Evolutionary conservation across 2,113 vertebrate species (phyloP), one percentile per base, ranked within the genome.

Genomic region (Vulpes vulpes): DNA sequence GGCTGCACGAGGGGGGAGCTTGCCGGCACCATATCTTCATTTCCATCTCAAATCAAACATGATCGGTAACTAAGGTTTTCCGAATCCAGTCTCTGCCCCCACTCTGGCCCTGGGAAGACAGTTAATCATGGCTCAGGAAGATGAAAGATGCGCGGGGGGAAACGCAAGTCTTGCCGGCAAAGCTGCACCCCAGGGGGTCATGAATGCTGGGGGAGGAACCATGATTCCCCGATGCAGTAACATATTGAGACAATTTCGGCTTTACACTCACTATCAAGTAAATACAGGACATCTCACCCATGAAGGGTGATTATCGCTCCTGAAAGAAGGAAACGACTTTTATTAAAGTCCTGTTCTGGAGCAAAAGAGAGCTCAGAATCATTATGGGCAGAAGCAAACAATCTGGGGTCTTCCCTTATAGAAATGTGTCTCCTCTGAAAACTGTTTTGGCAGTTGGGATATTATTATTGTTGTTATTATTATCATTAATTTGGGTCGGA

Each of bases 251-350:
- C 98, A 98, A 98, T 99, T 98, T 98, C 93, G 95, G 98, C 98
- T 98, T 98, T 98, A 84, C 98, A 95, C 98, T 98, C 97, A 82
- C 98, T 97, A 97, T 98, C 98, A 96, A 98, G 98, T 98, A 98
- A 98, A 99, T 98, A 98, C 92, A 97, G 98, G 98, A 97, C 98
- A 98, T 97, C 98, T 99, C 98, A 99, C 98, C 98, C 98, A 98
- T 98, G 98, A 99, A 99, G 98, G 98, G 98, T 98, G 98, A 99
- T 99, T 98, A 98, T 98, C 92, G 95, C 95, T 98, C 97, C 98
- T 96, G 96, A 98, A 98, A 96, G 98, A 97, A 98, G 98, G 98
- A 98, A 98, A 97, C 98, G 81, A 98, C 98, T 98, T 78, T 78
- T 98, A 98, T 98, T 98, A 98, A 98, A 98, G 98, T 98, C 97